These are phyloP conservation scores for Felis chaus DNA, from an alignment of 2,113 vertebrate genomes.

Conservation along the genomic window DNA sequence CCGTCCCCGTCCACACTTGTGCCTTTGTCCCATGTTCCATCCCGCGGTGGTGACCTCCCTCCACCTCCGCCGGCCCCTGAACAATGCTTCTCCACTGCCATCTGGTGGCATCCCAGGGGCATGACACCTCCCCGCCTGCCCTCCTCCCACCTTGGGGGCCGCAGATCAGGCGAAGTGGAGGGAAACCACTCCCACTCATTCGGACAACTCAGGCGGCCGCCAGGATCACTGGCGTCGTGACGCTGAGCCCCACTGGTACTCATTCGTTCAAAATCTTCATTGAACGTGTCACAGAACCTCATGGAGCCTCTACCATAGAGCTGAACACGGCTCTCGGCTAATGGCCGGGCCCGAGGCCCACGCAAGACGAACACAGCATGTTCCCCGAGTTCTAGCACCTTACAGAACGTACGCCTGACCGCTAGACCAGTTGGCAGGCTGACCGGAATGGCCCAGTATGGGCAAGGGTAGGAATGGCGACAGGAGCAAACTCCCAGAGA, in stretches of 20 bases:
- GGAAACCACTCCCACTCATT: neutral
- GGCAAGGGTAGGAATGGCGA: neutral
- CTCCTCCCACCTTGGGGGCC: rapidly evolving
- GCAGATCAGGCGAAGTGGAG: neutral
- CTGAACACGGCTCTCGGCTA: too few relatives aligned
- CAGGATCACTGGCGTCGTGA: neutral
- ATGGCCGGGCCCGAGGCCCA: neutral
- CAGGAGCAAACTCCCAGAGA: neutral
- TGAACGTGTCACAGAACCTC: neutral
- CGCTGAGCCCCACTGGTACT: neutral
- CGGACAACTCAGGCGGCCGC: neutral
- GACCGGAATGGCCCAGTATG: rapidly evolving
- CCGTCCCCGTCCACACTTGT: too few relatives aligned
- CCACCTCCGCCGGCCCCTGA: rapidly evolving
- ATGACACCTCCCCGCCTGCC: neutral
- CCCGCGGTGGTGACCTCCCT: rapidly evolving
- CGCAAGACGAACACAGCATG: neutral
- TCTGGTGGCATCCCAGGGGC: neutral
- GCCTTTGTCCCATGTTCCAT: rapidly evolving
- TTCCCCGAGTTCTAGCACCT: too few relatives aligned
- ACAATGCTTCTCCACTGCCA: slow-evolving; percentile 53
- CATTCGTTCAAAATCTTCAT: neutral
- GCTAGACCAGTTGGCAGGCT: neutral
- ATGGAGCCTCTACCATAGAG: neutral
- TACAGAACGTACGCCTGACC: rapidly evolving